phyloP scores from a whole-genome alignment of 1,140 invertebrate species.

The Polypedilum pembai region DNA sequence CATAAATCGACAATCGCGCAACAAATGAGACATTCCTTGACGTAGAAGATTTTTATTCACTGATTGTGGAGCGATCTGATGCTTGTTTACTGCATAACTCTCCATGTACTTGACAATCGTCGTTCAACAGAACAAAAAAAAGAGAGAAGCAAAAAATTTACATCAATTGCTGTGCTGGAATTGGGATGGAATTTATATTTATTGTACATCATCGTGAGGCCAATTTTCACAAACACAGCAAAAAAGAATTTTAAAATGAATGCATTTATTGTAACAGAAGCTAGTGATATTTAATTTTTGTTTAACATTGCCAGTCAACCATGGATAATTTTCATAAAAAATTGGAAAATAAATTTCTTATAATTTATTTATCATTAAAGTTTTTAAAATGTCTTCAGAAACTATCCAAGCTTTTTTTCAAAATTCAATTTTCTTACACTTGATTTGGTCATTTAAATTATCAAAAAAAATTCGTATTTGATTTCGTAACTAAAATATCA shows the following conservation, averaged over 20 bases:
- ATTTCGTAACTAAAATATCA: too few species aligned
- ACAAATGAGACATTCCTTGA: slow-evolving; percentile 27
- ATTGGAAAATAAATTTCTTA: too few species aligned
- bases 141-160: slow-evolving; percentile 1
- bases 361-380: too few species aligned
- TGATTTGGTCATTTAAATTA: too few species aligned
- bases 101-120: background rate
- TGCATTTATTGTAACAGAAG: slow-evolving; percentile 24
- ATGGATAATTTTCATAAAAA: too few species aligned
- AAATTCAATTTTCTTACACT: too few species aligned
- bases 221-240: background rate
- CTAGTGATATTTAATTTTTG: slow-evolving; percentile 27
- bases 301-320: background rate
- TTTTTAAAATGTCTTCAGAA: too few species aligned
- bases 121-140: background rate
- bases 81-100: background rate
- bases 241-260: background rate
- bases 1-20: slow-evolving; percentile 6
- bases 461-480: too few species aligned
- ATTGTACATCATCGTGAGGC: slow-evolving; percentile 20
- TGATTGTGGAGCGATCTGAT: slow-evolving; percentile 10
- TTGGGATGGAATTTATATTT: slow-evolving; percentile 1
- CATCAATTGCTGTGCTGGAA: background rate
- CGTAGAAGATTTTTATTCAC: slow-evolving; percentile 24
- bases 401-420: too few species aligned